Evolutionary conservation across 2,113 vertebrate species (phyloP).

Genomic region (Salminus brasiliensis): DNA sequence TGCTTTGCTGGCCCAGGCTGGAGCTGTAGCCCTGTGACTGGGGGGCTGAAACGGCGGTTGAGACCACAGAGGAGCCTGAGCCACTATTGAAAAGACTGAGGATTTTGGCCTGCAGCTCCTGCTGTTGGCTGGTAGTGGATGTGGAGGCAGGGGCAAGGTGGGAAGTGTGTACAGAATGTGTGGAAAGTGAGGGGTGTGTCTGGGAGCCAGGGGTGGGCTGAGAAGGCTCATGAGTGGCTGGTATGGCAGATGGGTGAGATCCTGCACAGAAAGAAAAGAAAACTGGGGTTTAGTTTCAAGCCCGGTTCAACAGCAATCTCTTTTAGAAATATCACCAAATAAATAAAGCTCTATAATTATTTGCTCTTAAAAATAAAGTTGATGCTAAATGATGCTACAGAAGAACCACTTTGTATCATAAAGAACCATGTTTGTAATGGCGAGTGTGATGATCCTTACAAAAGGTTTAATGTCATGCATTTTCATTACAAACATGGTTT

Average conservation of each 20-base stretch:
- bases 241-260: conserved; percentile 41
- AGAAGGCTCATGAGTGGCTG: conserved; percentile 39
- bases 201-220: conserved; percentile 42
- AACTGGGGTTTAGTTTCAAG: neutral
- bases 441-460: no score
- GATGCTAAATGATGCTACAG: no score
- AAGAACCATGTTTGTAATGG: no score
- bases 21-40: conserved; percentile 78
- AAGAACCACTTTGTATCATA: no score
- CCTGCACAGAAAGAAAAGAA: conserved; percentile 36
- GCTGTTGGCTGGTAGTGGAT: conserved; percentile 79
- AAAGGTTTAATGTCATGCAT: no score
- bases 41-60: conserved; percentile 29
- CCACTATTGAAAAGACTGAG: conserved; percentile 96
- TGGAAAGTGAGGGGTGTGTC: conserved; percentile 15
- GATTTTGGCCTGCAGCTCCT: conserved; percentile 97
- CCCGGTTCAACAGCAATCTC: no score
- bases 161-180: conserved; percentile 46
- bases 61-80: conserved; percentile 21
- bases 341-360: no score
- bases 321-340: neutral
- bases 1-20: conserved; percentile 50
- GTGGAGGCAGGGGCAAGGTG: conserved; percentile 58
- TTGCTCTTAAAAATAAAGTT: no score
- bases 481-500: no score